Base-by-base conservation (phyloP, 2,888 invertebrate species). In the Ichneumoninae sp. region DNA sequence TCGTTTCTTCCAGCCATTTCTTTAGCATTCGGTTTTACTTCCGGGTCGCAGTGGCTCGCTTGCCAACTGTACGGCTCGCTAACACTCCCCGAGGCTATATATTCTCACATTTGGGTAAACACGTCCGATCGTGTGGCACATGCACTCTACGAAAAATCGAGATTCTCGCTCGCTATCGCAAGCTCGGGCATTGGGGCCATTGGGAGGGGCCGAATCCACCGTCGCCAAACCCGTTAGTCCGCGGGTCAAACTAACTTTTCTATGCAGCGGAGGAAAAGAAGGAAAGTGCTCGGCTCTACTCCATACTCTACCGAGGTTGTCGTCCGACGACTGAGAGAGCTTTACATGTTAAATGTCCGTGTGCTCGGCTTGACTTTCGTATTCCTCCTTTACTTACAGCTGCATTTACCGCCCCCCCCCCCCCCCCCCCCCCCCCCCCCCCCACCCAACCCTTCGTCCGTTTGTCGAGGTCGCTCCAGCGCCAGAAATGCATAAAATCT, bases 21-120 rank as follows among this genome's bases (percentile, higher is more conserved):
- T 78, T 84, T 82, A 75, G 75, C 33, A 79, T 84, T 82, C 75
- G 60, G 66, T 74, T 84, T 81, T 84, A 66, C 62, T 47, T 65
- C 26, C 47, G 60, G 68, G n/a, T 52, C 36, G 30, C 33, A 44
- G 33, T 52, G 30, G 47, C 50, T 68, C 40, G 22, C 54, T 62
- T 69, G 70, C 62, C 69, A 69, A 10, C 22, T 22, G 8, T 30
- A 47, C 40, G 44, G 83, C 65, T 65, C 40, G 80, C 65, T 65
- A 47, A 50, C 36, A 22, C 13, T 68, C 19, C 33, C 4, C 13
- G 50, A 54, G 72, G 82, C 82, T 77, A 85, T 85, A 82, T 68
- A 85, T 85, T 84, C 80, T 85, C 85, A 82, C 82, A 82, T 82
- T 85, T 85, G 85, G 82, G 77, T 85, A 85, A 85, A 85, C 85